phyloP scores from a whole-genome alignment of 1,140 invertebrate species.

The Drosophila pseudoobscura region DNA sequence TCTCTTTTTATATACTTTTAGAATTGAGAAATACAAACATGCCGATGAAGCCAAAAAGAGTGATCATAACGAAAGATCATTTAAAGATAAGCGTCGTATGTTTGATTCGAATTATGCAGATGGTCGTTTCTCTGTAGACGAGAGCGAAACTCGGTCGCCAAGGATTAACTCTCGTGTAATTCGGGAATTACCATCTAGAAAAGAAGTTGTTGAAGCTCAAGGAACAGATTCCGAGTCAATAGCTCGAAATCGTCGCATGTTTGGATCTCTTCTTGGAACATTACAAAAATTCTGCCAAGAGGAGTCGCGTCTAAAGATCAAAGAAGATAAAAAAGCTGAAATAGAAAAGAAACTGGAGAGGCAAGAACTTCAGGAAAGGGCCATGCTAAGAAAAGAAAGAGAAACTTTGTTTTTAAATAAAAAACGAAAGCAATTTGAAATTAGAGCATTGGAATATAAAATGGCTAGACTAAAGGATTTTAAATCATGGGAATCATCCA shows the following conservation, averaged over 20 bases:
- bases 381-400: constrained; percentile 92
- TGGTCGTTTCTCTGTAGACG: constrained; percentile 84
- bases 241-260: constrained; percentile 96
- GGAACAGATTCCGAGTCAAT: constrained; percentile 92
- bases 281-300: constrained; percentile 97
- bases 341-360: constrained; percentile 97
- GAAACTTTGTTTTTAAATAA: constrained; percentile 93
- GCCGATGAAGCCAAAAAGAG: constrained; percentile 42
- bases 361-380: constrained; percentile 93
- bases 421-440: constrained; percentile 94
- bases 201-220: constrained; percentile 92
- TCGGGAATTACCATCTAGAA: constrained; percentile 88
- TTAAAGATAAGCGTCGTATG: constrained; percentile 76
- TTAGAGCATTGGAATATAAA: constrained; percentile 95
- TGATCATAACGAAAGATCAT: constrained; percentile 53
- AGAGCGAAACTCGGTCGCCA: constrained; percentile 82
- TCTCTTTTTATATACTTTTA: constrained; percentile 11
- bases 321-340: constrained; percentile 89
- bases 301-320: constrained; percentile 93
- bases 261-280: constrained; percentile 96
- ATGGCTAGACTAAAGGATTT: constrained; percentile 94
- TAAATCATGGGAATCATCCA: constrained; percentile 93
- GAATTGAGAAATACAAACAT: constrained; percentile 56
- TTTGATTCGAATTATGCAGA: constrained; percentile 85
- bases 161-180: constrained; percentile 85